Percentiles rank a stretch among this genome's conserved stretches.
These are phyloP conservation scores for Aphelinus certus DNA, from an alignment of 1,140 invertebrate genomes.

Conservation along the genomic window DNA sequence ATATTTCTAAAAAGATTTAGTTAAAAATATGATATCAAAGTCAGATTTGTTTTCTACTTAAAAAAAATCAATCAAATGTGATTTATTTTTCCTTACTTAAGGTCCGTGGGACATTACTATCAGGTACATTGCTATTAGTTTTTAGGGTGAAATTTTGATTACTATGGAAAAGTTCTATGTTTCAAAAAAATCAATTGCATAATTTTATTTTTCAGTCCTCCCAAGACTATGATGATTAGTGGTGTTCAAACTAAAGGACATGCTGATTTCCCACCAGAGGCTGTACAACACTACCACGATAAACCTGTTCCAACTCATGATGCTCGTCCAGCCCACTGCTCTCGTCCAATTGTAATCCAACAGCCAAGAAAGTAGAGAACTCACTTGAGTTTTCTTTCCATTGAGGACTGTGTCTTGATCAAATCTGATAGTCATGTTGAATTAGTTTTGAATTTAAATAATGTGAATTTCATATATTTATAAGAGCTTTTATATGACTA, in stretches of 20 bases:
- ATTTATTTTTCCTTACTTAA: no score
- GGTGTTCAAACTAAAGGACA: constrained; percentile 84
- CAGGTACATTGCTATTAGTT: no score
- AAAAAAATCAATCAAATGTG: no score
- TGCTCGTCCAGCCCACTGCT: constrained; percentile 67
- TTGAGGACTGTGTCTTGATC: background rate
- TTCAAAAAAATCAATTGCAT: background rate
- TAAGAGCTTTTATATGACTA: background rate
- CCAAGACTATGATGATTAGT: constrained; percentile 80
- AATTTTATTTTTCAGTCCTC: constrained; percentile 66
- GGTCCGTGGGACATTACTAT: no score
- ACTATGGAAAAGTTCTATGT: no score
- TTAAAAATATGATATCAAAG: no score
- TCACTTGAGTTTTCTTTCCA: background rate
- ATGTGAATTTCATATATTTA: constrained; percentile 19
- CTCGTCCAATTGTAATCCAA: constrained; percentile 73
- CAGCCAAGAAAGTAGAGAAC: constrained; percentile 79
- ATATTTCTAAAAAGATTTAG: no score
- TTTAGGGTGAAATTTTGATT: no score
- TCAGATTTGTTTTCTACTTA: no score
- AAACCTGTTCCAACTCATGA: constrained; percentile 76
- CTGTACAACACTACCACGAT: constrained; percentile 82
- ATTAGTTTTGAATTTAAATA: background rate
- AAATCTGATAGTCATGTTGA: constrained; percentile 8
- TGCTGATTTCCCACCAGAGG: constrained; percentile 87